Percentiles rank a stretch among this genome's conserved stretches.
Evolutionary conservation across 2,888 invertebrate species (phyloP).

Genomic region (Leptinotarsa juncta): DNA sequence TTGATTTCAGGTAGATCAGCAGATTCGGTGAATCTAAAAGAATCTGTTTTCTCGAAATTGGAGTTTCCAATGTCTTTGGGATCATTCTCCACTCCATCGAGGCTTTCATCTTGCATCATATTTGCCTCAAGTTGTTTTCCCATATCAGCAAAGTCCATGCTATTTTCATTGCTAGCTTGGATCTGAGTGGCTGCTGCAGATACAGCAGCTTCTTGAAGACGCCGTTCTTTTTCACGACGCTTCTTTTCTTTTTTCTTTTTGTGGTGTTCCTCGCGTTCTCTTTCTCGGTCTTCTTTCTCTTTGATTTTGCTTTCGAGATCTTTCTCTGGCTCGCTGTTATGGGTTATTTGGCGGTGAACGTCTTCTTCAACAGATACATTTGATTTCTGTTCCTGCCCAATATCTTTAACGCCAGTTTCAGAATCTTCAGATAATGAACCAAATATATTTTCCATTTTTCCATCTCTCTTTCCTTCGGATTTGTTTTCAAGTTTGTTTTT

Average conservation of each 20-base stretch:
- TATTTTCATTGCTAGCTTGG: slow-evolving; percentile 74
- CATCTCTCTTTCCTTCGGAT: slow-evolving; percentile 74
- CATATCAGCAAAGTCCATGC: slow-evolving; percentile 83
- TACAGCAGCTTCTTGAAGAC: slow-evolving; percentile 66
- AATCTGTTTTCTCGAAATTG: slow-evolving; percentile 59
- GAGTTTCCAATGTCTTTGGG: slow-evolving; percentile 61
- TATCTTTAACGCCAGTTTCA: slow-evolving; percentile 61
- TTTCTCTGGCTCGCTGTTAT: slow-evolving; percentile 69
- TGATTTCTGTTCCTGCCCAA: slow-evolving; percentile 42
- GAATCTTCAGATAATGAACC: slow-evolving; percentile 84
- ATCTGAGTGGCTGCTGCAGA: slow-evolving; percentile 44
- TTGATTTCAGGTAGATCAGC: slow-evolving; percentile 47
- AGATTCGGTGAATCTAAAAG: slow-evolving; percentile 41
- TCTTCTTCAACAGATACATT: slow-evolving; percentile 48
- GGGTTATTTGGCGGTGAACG: slow-evolving; percentile 57
- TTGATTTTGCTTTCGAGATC: slow-evolving; percentile 51
- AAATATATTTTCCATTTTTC: slow-evolving; percentile 90
- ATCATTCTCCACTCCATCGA: slow-evolving; percentile 62
- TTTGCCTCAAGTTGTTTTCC: slow-evolving; percentile 86
- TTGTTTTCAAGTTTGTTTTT: slow-evolving; percentile 63
- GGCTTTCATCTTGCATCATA: slow-evolving; percentile 77
- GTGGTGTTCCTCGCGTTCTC: slow-evolving; percentile 68
- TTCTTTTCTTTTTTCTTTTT: slow-evolving; percentile 70
- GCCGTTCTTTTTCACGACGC: slow-evolving; percentile 63
- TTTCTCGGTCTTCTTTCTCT: slow-evolving; percentile 55